Evolutionary conservation across 2,797 vertebrate species (phyloP).

Genomic region (Hypotaenidia okinawae): DNA sequence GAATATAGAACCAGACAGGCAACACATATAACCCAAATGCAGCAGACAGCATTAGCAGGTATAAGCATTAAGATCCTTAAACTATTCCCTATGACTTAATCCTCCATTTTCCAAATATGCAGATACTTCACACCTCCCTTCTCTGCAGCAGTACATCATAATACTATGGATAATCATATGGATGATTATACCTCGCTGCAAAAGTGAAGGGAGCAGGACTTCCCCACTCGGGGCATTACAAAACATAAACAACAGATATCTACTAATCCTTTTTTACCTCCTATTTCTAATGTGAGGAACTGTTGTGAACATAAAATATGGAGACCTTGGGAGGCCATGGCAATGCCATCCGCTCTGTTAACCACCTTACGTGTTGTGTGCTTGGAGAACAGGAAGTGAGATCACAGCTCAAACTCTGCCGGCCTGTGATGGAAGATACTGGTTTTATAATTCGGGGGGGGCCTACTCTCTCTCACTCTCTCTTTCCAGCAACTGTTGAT

Average conservation of each 20-base stretch:
- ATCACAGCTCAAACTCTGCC: not conserved
- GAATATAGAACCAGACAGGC: not conserved
- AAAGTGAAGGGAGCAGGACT: not conserved
- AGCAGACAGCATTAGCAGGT: not conserved
- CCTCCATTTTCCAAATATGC: not conserved
- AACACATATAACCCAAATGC: not conserved
- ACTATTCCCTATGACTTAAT: not conserved
- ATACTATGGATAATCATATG: not conserved
- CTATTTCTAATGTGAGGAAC: not conserved
- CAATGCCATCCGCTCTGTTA: not conserved
- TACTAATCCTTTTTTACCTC: not conserved
- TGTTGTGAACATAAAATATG: not conserved
- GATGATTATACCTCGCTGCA: not conserved
- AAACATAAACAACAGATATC: constrained; percentile 35
- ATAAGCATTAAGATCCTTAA: not conserved
- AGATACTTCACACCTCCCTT: not conserved
- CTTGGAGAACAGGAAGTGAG: not conserved
- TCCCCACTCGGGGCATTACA: not conserved
- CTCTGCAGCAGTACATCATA: not conserved
- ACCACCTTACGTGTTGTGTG: not conserved
- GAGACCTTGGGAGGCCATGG: not conserved
- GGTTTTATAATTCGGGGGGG: not conserved
- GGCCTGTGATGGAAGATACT: not conserved
- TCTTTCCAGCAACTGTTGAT: not conserved
- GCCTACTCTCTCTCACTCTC: not conserved